Evolutionary conservation across 2,113 vertebrate genomes (phyloP).

Genomic region (Uria lomvia): DNA sequence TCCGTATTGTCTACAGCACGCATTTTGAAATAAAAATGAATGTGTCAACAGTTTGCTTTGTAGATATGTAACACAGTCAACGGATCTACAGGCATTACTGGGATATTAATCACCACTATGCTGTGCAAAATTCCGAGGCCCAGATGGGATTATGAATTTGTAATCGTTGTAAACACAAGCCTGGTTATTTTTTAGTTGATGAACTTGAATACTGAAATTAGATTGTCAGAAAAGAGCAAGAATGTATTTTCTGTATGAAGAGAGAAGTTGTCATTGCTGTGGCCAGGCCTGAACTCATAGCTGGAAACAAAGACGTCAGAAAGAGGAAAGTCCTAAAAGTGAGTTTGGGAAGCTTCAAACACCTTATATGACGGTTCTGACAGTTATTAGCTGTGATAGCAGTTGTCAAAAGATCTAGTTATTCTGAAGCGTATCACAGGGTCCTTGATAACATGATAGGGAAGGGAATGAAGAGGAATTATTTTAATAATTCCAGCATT

Average conservation of each 20-base stretch:
- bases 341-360: neutral
- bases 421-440: neutral
- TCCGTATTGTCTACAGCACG: neutral
- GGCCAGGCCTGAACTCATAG: neutral
- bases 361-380: neutral
- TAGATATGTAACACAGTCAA: neutral
- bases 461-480: neutral
- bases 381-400: neutral
- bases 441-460: neutral
- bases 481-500: neutral
- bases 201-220: neutral
- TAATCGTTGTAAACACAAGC: neutral
- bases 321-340: neutral
- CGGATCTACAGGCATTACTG: neutral
- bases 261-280: neutral
- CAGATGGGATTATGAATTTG: neutral
- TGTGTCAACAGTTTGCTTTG: neutral
- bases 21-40: neutral
- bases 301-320: neutral
- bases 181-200: neutral
- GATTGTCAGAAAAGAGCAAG: neutral
- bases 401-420: neutral
- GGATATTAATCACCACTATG: neutral
- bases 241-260: neutral
- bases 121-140: neutral